A percentile compares a stretch with the other conserved stretches of the same genome.
Evolutionary conservation across 2,888 invertebrate species (phyloP).

Genomic region (Drosophila fulvimacula): DNA sequence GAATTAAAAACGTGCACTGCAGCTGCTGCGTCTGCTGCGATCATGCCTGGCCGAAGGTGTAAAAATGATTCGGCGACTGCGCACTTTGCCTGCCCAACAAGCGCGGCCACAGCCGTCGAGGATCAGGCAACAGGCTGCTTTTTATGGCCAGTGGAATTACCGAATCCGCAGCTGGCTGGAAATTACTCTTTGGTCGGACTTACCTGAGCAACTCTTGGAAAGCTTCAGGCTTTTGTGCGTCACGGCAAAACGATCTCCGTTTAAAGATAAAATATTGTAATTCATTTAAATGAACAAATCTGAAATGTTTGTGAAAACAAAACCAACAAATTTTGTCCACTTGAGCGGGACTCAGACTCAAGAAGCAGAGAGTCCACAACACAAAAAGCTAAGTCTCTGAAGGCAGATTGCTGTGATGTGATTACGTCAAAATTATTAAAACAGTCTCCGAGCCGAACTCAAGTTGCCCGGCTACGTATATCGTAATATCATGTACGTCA

Average conservation of each 20-base stretch:
- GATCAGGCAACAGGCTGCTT: conserved; percentile 30
- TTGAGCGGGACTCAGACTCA: conserved; percentile 35
- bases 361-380: conserved; percentile 20
- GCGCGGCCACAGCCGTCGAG: conserved; percentile 35
- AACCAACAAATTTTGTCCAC: conserved; percentile 56
- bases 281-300: conserved; percentile 80
- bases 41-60: conserved; percentile 61
- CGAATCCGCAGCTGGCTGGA: conserved; percentile 52
- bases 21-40: conserved; percentile 17
- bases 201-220: conserved; percentile 55
- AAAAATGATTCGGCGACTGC: conserved; percentile 62
- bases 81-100: conserved; percentile 56
- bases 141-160: conserved; percentile 58
- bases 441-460: conserved; percentile 62
- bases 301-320: conserved; percentile 40
- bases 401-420: conserved; percentile 77
- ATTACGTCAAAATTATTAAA: conserved; percentile 81
- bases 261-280: conserved; percentile 79
- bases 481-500: conserved; percentile 58
- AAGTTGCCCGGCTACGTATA: conserved; percentile 28
- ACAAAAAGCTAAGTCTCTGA: conserved; percentile 53
- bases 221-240: conserved; percentile 51
- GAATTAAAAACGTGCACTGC: conserved; percentile 75
- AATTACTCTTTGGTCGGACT: conserved; percentile 50
- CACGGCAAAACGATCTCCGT: conserved; percentile 62